phyloP scores from a whole-genome alignment of 2,888 invertebrate species.

The Anorthoa munda region DNA sequence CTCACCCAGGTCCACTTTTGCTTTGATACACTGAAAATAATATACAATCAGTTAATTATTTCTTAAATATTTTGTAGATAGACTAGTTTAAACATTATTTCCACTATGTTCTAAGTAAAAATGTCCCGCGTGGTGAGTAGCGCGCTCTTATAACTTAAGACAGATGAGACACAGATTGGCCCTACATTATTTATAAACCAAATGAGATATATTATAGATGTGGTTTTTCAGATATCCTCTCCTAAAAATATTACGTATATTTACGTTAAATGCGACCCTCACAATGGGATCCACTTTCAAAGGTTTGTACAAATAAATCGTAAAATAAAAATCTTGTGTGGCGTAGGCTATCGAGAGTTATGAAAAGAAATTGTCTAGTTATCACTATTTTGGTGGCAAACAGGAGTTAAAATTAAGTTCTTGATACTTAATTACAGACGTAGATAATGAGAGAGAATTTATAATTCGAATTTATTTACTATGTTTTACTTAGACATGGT shows the following conservation, averaged over 20 bases:
- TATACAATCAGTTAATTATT: conserved; percentile 74
- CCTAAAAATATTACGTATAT: conserved; percentile 5
- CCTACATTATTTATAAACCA: conserved; percentile 18
- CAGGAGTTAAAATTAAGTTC: too few relatives aligned
- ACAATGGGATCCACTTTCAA: conserved; percentile 32
- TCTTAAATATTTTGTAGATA: conserved; percentile 35
- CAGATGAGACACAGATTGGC: conserved; percentile 10
- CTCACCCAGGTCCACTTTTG: conserved; percentile 88
- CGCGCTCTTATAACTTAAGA: neutral
- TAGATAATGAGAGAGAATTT: too few relatives aligned
- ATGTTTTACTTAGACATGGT: too few relatives aligned
- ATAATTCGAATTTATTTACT: too few relatives aligned
- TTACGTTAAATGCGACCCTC: neutral
- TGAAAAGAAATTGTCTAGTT: too few relatives aligned
- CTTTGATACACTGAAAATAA: conserved; percentile 89
- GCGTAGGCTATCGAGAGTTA: too few relatives aligned
- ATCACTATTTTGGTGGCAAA: too few relatives aligned
- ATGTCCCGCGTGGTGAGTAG: conserved; percentile 62
- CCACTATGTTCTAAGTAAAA: conserved; percentile 57
- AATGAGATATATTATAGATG: conserved; percentile 1
- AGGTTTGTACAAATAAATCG: conserved; percentile 20
- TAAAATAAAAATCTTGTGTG: neutral
- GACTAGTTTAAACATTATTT: conserved; percentile 40
- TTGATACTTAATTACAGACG: too few relatives aligned
- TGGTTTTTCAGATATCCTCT: conserved; percentile 3